Conservation (phyloP, 2,797 vertebrate genomes). For the Delichon dasypus region DNA sequence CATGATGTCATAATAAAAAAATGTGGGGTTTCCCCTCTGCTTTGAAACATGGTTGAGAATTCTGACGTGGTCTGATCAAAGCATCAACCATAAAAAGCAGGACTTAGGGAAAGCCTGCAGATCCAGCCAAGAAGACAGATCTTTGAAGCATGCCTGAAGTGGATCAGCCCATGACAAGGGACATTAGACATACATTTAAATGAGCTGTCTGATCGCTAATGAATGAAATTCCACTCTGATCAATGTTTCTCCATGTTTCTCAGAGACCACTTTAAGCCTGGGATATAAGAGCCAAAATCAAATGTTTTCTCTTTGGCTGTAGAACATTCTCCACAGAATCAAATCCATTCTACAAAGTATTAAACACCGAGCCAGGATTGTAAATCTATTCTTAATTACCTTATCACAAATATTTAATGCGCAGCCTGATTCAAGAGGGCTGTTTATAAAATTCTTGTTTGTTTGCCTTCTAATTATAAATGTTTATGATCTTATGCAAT, state of each 20-base stretch:
- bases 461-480: constrained; percentile 72
- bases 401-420: constrained; percentile 70
- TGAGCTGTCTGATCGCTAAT: constrained; percentile 24
- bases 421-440: constrained; percentile 72
- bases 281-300: constrained; percentile 25
- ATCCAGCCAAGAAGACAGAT: not conserved
- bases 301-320: constrained; percentile 48
- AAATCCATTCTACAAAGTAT: constrained; percentile 49
- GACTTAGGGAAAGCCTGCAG: constrained; percentile 3
- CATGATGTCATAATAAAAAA: not conserved
- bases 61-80: constrained; percentile 30
- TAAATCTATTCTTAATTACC: constrained; percentile 72
- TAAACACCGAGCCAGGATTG: constrained; percentile 51
- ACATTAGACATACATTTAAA: constrained; percentile 47
- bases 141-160: constrained; percentile 45
- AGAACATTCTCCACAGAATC: constrained; percentile 48
- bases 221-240: constrained; percentile 53
- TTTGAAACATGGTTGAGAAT: not conserved
- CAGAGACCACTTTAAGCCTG: constrained; percentile 27
- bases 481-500: constrained; percentile 72
- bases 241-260: constrained; percentile 14
- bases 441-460: constrained; percentile 70
- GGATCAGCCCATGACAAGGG: constrained; percentile 31
- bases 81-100: not conserved
- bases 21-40: not conserved